Evolutionary conservation across 2,797 vertebrate species (phyloP).

Genomic region (Kryptolebias ocellatus): DNA sequence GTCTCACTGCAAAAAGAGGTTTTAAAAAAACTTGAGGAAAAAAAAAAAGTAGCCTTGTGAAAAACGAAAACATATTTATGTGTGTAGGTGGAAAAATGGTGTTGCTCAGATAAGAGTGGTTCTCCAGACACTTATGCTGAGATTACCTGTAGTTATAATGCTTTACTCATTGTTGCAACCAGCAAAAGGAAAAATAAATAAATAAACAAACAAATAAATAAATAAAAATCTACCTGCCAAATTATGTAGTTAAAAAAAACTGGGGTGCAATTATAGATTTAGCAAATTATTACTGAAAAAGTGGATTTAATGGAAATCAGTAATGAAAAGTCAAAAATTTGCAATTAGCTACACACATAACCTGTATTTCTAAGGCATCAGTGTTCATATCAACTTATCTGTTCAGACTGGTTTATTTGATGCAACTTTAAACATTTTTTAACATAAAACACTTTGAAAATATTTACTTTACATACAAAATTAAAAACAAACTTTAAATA

Average conservation of each 20-base stretch:
- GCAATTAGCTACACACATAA: no score
- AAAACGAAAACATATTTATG: constrained; percentile 1
- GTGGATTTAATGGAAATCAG: no score
- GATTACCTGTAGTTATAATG: constrained; percentile 19
- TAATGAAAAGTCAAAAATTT: no score
- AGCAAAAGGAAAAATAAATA: constrained; percentile 8
- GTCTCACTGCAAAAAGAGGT: not conserved
- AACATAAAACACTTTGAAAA: no score
- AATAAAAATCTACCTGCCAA: constrained; percentile 10
- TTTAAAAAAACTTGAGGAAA: not conserved
- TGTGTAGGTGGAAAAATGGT: constrained; percentile 7
- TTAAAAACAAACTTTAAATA: no score
- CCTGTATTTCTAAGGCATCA: no score
- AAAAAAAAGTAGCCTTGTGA: not conserved
- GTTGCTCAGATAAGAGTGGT: constrained; percentile 11
- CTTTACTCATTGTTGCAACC: constrained; percentile 4
- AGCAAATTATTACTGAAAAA: no score
- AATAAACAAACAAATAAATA: constrained; percentile 4
- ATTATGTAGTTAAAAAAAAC: constrained; percentile 1
- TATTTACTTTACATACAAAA: no score
- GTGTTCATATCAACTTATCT: no score
- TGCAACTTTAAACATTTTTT: no score
- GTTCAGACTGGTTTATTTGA: no score
- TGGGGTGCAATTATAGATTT: no score
- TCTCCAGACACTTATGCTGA: not conserved